Base-by-base conservation (phyloP, 2,113 vertebrate species). In the Cyphomyrus plagiostoma region DNA sequence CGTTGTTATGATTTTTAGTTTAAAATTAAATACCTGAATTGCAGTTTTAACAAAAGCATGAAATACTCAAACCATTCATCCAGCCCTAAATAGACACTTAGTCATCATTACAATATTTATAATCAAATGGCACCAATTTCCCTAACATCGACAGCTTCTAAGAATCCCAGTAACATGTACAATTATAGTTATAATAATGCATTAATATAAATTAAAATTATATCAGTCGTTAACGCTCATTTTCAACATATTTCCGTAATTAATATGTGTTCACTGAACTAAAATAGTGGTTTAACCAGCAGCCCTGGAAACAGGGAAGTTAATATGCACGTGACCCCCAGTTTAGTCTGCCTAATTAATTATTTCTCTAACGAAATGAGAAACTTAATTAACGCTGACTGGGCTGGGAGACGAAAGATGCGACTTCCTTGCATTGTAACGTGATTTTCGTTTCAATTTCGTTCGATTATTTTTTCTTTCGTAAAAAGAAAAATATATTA, bases 361-460 rank as follows among this genome's bases (percentile, higher is more conserved):
- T 80, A 80, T 80, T 80, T 80, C 74, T 80, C 74, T 42, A 80
- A 80, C 74, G 30, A 80, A 39, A 42, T 80, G 74, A 80, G 35
- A 42, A 80, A 80, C 35, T 80, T 80, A 80, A 80, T 80, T 80
- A 80, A 35, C 30, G 74, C 35, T 80, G 13, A 42, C 74, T 39
- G 74, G 3, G 35, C 30, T 80, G 2, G 30, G 17, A 77, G 35
- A 15, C 35, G 13, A 77, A 13, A 39, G 11, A 77, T 39, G 26
- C 0, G 30, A 39, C 15, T 77, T 35, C 35, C 35, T 35, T 74
- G 35, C 15, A 39, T 42, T 19, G 35, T 19, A 77, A 39, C 74
- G 74, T 80, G 4, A 80, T 19, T 80, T 80, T 80, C 5, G 35
- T 80, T 80, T 1, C 50, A 13, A 52, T 52, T 52, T 52, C 50